A percentile compares a stretch with the other conserved stretches of the same genome.
These are phyloP conservation scores for Psittacula cyanocephala DNA, from an alignment of 2,113 vertebrate species.

Conservation along the genomic window DNA sequence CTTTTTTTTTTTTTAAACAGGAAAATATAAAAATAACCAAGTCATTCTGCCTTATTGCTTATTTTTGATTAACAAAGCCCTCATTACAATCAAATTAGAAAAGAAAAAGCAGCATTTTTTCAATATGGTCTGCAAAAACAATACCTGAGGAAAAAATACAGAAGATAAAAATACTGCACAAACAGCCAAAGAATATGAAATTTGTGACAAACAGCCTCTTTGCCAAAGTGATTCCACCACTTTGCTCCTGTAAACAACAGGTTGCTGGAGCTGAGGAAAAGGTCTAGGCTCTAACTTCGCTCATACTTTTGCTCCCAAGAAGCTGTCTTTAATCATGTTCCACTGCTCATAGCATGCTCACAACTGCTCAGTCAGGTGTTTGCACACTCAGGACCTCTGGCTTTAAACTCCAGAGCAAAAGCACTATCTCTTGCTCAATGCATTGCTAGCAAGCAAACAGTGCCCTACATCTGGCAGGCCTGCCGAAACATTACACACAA, in stretches of 20 bases:
- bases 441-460: not conserved
- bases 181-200: slow-evolving; percentile 56
- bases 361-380: not conserved
- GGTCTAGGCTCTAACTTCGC: not conserved
- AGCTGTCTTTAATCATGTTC: not conserved
- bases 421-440: not conserved
- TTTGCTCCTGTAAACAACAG: slow-evolving; percentile 32
- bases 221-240: slow-evolving; percentile 59
- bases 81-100: slow-evolving; percentile 64
- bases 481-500: not conserved
- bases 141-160: slow-evolving; percentile 56
- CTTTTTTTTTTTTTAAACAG: slow-evolving; percentile 84
- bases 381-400: not conserved
- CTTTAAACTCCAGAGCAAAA: not conserved
- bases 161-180: slow-evolving; percentile 53
- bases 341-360: not conserved
- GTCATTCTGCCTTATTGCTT: slow-evolving; percentile 68
- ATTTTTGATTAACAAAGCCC: slow-evolving; percentile 77
- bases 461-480: not conserved
- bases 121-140: slow-evolving; percentile 63
- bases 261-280: slow-evolving; percentile 9
- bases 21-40: slow-evolving; percentile 98
- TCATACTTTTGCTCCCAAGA: not conserved
- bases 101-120: slow-evolving; percentile 66
- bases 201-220: slow-evolving; percentile 53